Base-by-base conservation (phyloP, 2,797 vertebrate genomes). In the Kryptolebias ocellatus region DNA sequence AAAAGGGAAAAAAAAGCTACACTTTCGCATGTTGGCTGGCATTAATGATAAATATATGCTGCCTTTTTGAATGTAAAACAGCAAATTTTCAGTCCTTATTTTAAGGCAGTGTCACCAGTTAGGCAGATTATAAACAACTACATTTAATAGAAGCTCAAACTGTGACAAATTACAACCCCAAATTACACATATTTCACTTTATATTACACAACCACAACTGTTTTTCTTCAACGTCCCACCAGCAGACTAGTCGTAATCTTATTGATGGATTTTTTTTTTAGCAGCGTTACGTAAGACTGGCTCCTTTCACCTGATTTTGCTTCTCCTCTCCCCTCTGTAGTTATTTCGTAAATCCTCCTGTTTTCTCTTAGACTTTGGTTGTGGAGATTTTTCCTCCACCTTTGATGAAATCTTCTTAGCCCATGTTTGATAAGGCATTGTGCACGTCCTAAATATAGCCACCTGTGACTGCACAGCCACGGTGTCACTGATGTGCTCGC, bases 401-500 rank as follows among this genome's bases (percentile, higher is more conserved):
- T 79, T 73, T 83, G 79, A 87, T 87, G 78, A 85, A 88, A 90
- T 90, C 79, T 87, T 90, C 83, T 85, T 78, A 78, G 80, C 74
- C 67, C 45, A 24, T 62, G 83, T 85, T 81, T 88, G 85, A 90
- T 89, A 87, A 90, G 91, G 79, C 77, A 70, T 27, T 0, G 0
- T 52, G 66, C 49, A 61, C 88, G 67, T 73, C 85, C 89, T 90
- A 89, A 89, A 90, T 90, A 89, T 87, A 90, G 85, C 78, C 42
- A 78, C 83, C 83, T 89, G 77, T 58, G 31, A 87, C 74, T 79
- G 70, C 78, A 60, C 72, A 88, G 76, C 78, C 75, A 39, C 59
- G 61, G 75, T 87, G 85, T 87, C 83, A 77, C 60, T 81, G 83
- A 83, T 82, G 81, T 83, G 86, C 86, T 87, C 57, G 65, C 80